Evolutionary conservation across 2,888 invertebrate genomes (phyloP), one percentile per base, ranked within the genome.

Genomic region (Eutolmus rufibarbis): DNA sequence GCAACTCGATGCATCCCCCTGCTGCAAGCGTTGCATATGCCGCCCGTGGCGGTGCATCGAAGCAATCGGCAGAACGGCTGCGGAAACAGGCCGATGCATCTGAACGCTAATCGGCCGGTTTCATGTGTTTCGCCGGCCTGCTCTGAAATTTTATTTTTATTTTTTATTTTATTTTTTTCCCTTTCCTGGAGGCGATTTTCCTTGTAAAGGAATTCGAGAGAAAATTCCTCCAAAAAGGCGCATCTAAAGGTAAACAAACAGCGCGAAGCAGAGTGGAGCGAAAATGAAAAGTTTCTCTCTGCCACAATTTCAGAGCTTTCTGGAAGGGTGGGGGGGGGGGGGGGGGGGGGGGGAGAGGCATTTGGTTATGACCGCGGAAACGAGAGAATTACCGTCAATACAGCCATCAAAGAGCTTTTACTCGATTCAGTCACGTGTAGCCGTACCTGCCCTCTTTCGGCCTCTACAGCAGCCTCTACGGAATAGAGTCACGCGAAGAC

Each of bases 391-490:
- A 3, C 19, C 7, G 40, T 78, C 40, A 40, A 43, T 43, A 78
- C 78, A 19, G 78, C n/a, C 1, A 37, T 16, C 37, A 1, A 0
- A 16, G 23, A 84, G 66, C 82, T 84, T 81, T 84, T 84, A 84
- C 66, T 84, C 82, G 28, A 31, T 5, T 66, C 31, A 84, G 82
- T 84, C 82, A 84, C 82, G 82, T 84, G 82, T 40, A 84, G 23
- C 56, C 19, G 56, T 66, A 66, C 66, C 66, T 66, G 66, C n/a
- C 51, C 23, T 66, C 9, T 66, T 23, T 23, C 57, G 57, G 8
- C 19, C 57, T 19, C 43, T 31, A 31, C 31, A 4, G 31, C 37
- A 12, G 12, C 14, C 43, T 43, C 43, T 9, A 43, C 12, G 12
- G 40, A 40, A 16, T 12, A 66, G 23, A 66, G 23, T 23, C 66